These are phyloP conservation scores for Falco berigora DNA, from an alignment of 2,797 vertebrate genomes.

Conservation along the genomic window DNA sequence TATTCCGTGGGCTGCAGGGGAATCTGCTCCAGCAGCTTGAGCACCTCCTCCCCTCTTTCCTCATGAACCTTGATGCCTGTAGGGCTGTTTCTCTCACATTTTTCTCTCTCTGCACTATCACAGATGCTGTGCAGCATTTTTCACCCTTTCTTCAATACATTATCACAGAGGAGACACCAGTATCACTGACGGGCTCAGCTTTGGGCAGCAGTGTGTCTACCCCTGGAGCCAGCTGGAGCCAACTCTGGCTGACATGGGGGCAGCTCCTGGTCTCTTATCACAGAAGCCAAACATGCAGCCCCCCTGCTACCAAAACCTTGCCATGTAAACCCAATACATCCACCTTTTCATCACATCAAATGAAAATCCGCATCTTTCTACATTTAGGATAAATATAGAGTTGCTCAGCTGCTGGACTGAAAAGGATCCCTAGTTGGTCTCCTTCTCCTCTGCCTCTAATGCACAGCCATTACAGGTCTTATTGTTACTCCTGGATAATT, in stretches of 20 bases:
- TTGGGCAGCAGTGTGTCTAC: neutral
- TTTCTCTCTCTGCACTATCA: neutral
- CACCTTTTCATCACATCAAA: neutral
- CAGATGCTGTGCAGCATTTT: neutral
- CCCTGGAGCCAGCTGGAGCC: neutral
- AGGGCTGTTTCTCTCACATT: neutral
- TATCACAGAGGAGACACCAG: neutral
- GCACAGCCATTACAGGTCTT: neutral
- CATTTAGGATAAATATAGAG: neutral
- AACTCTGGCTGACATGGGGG: fast-evolving
- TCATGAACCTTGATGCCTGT: neutral
- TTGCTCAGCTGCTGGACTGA: neutral
- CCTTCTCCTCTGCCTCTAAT: neutral
- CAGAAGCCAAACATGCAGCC: neutral
- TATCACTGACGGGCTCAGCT: fast-evolving
- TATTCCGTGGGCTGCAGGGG: neutral
- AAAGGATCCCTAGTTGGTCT: neutral
- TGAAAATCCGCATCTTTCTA: neutral
- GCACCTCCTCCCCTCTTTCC: neutral
- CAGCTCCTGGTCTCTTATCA: neutral
- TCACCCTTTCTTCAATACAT: neutral
- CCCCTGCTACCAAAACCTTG: neutral
- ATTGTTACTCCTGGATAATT: conserved; percentile 14
- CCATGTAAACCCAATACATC: neutral
- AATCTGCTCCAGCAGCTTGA: neutral